Base-by-base conservation (phyloP, 1,140 invertebrate genomes). In the Heliothis subflexa region DNA sequence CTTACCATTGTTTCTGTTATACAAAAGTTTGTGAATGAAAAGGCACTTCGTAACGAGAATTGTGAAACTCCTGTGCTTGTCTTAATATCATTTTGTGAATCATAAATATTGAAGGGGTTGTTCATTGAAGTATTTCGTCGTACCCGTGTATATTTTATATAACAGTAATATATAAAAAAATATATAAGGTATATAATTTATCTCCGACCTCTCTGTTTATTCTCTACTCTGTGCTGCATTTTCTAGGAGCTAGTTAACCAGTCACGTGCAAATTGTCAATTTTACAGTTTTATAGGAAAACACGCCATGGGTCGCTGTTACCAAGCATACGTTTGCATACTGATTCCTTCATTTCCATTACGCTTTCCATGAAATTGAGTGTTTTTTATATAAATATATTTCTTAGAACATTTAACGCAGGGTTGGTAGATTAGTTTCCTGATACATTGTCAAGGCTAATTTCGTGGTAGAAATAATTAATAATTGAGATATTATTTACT, bases 271-370 rank as follows among this genome's bases (percentile, higher is more conserved):
- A 80, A 84, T 84, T 88, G 83, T 86, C 80, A 86, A 80, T 87
- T 82, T 82, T 73, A 82, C 33, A 50, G 52, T 75, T 57, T 59
- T 75, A 64, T 75, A 28, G 33, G 12, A 45, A 57, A 21, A 78
- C 78, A 76, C 55, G 81, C 78, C 50, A 83, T 78, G 76, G 62
- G 62, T 79, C 79, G 81, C 82, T 82, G 83, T 81, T 83, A 84
- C 78, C 70, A 84, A 83, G 85, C 85, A 86, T 87, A 82, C 72
- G 81, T 86, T 82, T 85, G 81, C 82, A 87, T 87, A 85, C 77
- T 71, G 52, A 82, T 83, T 75, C 66, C 83, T 77, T 82, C 75
- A 79, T 80, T 79, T 49, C 62, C 50, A 80, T 76, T 86, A 78
- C 72, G 72, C 40, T 80, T 82, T 89, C 85, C 86, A 85, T 64